Percentiles rank a stretch among this genome's conserved stretches.
Conservation (phyloP, 2,888 invertebrate genomes). For the Mythimna vitellina region DNA sequence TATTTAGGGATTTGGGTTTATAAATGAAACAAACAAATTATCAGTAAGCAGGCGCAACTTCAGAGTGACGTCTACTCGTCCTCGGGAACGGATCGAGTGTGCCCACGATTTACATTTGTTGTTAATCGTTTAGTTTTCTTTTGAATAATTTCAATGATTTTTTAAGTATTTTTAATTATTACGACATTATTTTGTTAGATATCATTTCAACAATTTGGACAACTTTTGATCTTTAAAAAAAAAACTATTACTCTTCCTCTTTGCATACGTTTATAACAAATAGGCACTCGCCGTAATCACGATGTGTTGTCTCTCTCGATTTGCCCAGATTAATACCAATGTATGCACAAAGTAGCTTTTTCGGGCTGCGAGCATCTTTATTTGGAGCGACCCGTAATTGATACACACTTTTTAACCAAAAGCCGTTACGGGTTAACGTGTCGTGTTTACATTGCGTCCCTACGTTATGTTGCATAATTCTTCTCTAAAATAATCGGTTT, state of each 20-base stretch:
- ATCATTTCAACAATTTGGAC: neutral
- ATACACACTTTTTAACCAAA: neutral
- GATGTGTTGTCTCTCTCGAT: neutral
- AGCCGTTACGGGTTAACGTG: neutral
- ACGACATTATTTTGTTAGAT: neutral
- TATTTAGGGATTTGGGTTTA: too few relatives aligned
- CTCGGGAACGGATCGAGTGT: too few relatives aligned
- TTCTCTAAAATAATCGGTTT: neutral
- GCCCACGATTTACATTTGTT: too few relatives aligned
- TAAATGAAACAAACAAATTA: too few relatives aligned
- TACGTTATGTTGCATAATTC: neutral
- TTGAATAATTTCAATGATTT: neutral
- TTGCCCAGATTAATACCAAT: too few relatives aligned
- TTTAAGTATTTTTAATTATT: neutral
- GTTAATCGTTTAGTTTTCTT: neutral
- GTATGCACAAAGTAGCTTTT: neutral
- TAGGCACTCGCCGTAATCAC: neutral
- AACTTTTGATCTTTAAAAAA: neutral
- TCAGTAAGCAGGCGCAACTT: too few relatives aligned
- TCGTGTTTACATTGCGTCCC: neutral
- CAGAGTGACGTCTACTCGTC: too few relatives aligned
- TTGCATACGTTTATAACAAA: neutral
- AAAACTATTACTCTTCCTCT: neutral
- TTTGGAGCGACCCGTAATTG: neutral
- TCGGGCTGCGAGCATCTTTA: neutral